A percentile compares a stretch with the other conserved stretches of the same genome.
Evolutionary conservation across 2,797 vertebrate genomes (phyloP).

Genomic region (Spinus olivaceus): DNA sequence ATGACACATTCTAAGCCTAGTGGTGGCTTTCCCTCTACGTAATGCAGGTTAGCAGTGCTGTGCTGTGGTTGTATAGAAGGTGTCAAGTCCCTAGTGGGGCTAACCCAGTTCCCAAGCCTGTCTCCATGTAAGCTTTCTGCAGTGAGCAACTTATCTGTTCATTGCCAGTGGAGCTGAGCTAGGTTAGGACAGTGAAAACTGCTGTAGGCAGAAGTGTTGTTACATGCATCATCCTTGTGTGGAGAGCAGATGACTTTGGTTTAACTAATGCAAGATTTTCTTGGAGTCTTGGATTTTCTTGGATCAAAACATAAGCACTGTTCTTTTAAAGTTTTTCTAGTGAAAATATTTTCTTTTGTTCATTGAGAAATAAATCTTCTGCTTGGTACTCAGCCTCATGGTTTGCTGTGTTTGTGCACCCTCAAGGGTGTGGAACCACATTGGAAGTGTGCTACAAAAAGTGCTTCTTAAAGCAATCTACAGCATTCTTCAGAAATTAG

Average conservation of each 20-base stretch:
- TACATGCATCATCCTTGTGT: neutral
- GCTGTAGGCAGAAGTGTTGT: neutral
- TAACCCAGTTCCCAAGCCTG: neutral
- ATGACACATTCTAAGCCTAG: neutral
- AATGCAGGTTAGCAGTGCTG: neutral
- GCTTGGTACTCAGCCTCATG: neutral
- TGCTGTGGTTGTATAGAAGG: neutral
- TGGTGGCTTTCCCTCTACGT: neutral
- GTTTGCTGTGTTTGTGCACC: neutral
- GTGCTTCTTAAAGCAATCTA: neutral
- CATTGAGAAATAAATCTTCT: neutral
- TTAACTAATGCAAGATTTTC: neutral
- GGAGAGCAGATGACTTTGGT: neutral
- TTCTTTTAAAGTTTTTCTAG: neutral
- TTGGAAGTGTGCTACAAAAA: neutral
- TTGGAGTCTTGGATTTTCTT: too few species aligned
- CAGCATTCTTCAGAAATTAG: neutral
- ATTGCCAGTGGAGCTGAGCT: neutral
- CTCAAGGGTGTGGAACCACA: neutral
- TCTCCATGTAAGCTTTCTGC: neutral
- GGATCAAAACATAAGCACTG: neutral
- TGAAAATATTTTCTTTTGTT: conserved; percentile 24
- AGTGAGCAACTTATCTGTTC: neutral
- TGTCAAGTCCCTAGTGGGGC: neutral
- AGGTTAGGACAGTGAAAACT: neutral